Conservation (phyloP, 2,113 vertebrate genomes). For the Phylloscopus whistleri region DNA sequence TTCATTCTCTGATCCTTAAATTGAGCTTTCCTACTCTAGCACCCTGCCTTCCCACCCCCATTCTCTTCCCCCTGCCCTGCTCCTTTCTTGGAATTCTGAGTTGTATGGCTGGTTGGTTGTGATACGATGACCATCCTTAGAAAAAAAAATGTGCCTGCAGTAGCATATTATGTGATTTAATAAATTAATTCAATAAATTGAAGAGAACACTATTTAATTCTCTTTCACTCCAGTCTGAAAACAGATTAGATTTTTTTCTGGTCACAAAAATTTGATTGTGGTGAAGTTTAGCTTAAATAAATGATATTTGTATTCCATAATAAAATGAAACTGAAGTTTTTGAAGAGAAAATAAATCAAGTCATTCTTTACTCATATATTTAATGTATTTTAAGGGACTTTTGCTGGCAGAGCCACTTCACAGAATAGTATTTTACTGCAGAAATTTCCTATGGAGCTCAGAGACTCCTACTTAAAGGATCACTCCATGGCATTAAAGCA, state of each 20-base stretch:
- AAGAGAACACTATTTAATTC: not conserved
- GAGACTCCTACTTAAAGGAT: not conserved
- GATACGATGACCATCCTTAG: not conserved
- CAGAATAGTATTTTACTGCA: not conserved
- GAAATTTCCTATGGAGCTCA: not conserved
- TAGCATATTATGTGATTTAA: not conserved
- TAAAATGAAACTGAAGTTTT: conserved; percentile 8
- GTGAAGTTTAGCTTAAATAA: conserved; percentile 17
- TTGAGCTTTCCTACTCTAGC: not conserved
- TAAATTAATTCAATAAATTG: conserved; percentile 13
- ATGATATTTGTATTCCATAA: conserved; percentile 19
- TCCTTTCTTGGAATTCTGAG: not conserved
- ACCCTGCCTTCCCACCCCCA: not conserved
- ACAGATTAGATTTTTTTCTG: not conserved
- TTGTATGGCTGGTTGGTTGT: not conserved
- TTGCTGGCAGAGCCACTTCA: not conserved
- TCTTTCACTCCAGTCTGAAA: not conserved
- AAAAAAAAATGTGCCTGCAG: not conserved
- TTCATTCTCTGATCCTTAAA: not conserved
- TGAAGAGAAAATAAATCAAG: conserved; percentile 6
- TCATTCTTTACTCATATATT: not conserved
- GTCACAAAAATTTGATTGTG: conserved; percentile 12
- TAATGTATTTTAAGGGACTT: conserved; percentile 24
- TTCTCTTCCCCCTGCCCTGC: not conserved
- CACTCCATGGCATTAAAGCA: not conserved